Evolutionary conservation across 2,797 vertebrate genomes (phyloP).

Genomic region (Cyclura pinguis): DNA sequence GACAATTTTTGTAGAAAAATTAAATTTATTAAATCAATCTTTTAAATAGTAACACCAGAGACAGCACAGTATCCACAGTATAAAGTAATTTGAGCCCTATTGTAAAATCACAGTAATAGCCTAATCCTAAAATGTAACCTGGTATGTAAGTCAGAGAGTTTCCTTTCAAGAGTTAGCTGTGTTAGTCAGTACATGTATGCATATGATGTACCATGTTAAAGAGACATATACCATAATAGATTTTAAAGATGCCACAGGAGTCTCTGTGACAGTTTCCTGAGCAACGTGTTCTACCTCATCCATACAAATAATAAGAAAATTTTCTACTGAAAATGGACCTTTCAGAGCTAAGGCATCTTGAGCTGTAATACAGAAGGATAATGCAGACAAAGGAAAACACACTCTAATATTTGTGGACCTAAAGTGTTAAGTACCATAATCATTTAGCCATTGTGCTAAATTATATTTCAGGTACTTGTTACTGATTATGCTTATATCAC

Average conservation of each 20-base stretch:
- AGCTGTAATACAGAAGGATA: too few relatives aligned
- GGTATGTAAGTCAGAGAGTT: too few relatives aligned
- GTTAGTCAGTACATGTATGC: too few relatives aligned
- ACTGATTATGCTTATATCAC: neutral
- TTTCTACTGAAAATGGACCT: neutral
- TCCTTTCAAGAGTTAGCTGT: too few relatives aligned
- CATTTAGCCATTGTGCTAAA: neutral
- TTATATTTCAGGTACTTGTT: neutral
- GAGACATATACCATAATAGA: neutral
- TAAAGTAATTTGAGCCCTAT: too few relatives aligned
- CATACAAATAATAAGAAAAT: neutral
- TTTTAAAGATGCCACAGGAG: neutral
- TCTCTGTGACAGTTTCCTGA: neutral
- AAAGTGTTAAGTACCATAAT: neutral
- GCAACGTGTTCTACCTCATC: neutral
- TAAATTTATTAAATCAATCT: too few relatives aligned
- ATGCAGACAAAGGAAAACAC: neutral
- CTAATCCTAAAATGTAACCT: too few relatives aligned
- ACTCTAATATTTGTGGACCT: neutral
- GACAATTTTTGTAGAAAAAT: too few relatives aligned
- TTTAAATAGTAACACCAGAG: too few relatives aligned
- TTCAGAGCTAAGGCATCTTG: neutral
- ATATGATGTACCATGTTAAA: neutral
- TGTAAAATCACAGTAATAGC: too few relatives aligned
- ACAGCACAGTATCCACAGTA: too few relatives aligned